phyloP scores from a whole-genome alignment of 2,888 invertebrate species.

The Pelosia muscerda region DNA sequence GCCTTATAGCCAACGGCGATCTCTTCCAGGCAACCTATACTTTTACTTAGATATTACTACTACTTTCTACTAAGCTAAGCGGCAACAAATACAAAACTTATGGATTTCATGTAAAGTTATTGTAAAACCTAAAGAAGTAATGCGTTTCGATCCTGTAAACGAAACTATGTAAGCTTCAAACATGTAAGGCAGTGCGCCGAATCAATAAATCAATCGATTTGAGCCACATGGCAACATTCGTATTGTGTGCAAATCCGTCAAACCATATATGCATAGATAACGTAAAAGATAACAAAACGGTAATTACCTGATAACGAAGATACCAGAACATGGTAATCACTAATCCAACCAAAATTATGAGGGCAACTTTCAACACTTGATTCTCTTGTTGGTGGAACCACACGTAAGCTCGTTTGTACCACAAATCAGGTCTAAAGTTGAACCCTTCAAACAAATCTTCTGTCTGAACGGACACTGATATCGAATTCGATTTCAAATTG shows the following conservation, averaged over 20 bases:
- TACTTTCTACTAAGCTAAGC: background rate
- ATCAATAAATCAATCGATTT: background rate
- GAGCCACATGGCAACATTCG: background rate
- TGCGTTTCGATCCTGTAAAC: background rate
- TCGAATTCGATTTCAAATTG: conserved; percentile 74
- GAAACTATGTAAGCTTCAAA: background rate
- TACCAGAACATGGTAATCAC: conserved; percentile 92
- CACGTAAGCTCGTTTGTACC: conserved; percentile 79
- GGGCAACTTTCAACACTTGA: conserved; percentile 89
- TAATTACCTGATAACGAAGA: conserved; percentile 89
- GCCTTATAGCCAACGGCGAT: no score
- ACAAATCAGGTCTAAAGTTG: conserved; percentile 71
- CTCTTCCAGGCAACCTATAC: no score
- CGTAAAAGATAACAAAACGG: background rate
- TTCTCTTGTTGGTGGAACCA: conserved; percentile 93
- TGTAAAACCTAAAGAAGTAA: background rate
- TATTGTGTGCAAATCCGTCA: background rate
- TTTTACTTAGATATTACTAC: background rate
- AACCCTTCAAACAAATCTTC: conserved; percentile 83
- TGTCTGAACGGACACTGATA: conserved; percentile 87
- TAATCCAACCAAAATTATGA: conserved; percentile 89
- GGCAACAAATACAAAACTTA: no score
- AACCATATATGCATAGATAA: background rate
- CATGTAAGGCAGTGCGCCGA: background rate
- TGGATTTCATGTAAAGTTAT: background rate